These are phyloP conservation scores for Rhabdomys dilectus DNA, from an alignment of 2,113 vertebrate genomes.

Conservation along the genomic window DNA sequence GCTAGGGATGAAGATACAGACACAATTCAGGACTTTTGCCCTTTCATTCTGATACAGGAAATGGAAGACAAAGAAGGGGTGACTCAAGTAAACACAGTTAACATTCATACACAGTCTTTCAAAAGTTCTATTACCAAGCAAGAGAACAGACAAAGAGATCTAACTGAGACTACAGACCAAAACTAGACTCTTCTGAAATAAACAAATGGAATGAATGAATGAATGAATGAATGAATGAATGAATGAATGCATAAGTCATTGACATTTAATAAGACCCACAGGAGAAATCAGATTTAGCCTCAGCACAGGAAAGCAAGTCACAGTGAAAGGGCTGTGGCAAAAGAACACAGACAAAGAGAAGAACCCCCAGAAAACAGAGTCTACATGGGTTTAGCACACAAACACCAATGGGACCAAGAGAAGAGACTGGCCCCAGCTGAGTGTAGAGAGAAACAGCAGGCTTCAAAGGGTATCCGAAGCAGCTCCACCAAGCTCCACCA, in stretches of 20 bases:
- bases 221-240: too few relatives aligned
- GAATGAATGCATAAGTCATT: background rate
- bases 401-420: fast-evolving
- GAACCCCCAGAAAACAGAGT: background rate
- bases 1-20: background rate
- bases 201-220: background rate
- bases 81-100: background rate
- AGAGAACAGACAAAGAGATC: background rate
- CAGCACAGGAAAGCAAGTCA: background rate
- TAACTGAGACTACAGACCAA: background rate
- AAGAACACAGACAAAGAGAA: background rate
- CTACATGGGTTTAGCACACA: background rate
- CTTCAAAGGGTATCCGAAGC: background rate
- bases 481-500: background rate
- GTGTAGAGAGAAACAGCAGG: background rate
- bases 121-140: background rate
- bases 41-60: background rate
- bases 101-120: background rate
- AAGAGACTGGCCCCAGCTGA: background rate
- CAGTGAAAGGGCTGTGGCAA: background rate
- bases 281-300: background rate
- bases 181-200: background rate
- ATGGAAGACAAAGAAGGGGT: background rate
- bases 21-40: background rate
- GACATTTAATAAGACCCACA: background rate